A percentile compares a stretch with the other conserved stretches of the same genome.
These are phyloP conservation scores for Epistrophella euchroma DNA, from an alignment of 2,888 invertebrate species.

Conservation along the genomic window DNA sequence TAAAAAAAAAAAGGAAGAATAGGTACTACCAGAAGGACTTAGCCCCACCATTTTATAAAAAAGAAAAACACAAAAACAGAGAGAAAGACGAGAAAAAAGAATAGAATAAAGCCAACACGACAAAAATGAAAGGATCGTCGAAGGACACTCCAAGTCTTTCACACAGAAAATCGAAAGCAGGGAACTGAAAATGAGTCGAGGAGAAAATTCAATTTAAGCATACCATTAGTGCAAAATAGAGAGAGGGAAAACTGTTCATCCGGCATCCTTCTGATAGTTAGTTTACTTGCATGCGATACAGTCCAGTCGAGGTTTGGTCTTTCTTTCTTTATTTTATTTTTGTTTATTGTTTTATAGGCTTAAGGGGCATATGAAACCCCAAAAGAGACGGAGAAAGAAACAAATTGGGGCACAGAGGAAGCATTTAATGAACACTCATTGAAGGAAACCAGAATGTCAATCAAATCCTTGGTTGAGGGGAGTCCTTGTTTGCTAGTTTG, in stretches of 20 bases:
- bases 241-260: conserved; percentile 44
- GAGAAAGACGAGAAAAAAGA: conserved; percentile 17
- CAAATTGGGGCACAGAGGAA: conserved; percentile 1
- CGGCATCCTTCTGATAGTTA: conserved; percentile 20
- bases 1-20: conserved; percentile 1
- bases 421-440: conserved; percentile 69
- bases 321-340: conserved; percentile 1
- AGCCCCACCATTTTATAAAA: conserved; percentile 1
- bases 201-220: conserved; percentile 74
- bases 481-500: conserved; percentile 45
- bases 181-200: conserved; percentile 43
- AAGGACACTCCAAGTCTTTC: conserved; percentile 21
- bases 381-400: background rate
- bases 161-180: background rate
- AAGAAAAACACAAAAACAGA: conserved; percentile 47
- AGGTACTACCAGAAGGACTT: conserved; percentile 47
- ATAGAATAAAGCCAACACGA: conserved; percentile 7
- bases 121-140: conserved; percentile 17
- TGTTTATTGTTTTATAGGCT: conserved; percentile 63
- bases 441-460: conserved; percentile 67
- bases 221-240: conserved; percentile 58
- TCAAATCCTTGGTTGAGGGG: conserved; percentile 60
- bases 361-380: conserved; percentile 47
- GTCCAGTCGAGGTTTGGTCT: conserved; percentile 9
- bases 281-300: conserved; percentile 57